Percentiles rank a stretch among this genome's conserved stretches.
These are phyloP conservation scores for Drosophila serrata DNA, from an alignment of 1,140 invertebrate genomes.

Conservation along the genomic window DNA sequence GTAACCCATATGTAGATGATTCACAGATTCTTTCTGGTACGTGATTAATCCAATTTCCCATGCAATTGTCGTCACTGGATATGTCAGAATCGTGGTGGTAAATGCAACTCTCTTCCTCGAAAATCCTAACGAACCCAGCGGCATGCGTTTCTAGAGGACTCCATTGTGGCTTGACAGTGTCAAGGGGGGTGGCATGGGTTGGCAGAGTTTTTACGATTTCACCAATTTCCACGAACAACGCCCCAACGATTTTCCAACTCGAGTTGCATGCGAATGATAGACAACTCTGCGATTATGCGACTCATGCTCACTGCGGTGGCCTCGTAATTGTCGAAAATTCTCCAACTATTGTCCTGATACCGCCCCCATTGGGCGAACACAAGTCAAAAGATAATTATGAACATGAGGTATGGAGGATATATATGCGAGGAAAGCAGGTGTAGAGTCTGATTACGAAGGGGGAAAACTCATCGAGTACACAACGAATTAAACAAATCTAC, in stretches of 20 bases:
- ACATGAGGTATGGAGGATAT: background rate
- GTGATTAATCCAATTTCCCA: constrained; percentile 75
- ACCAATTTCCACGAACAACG: constrained; percentile 12
- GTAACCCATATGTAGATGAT: background rate
- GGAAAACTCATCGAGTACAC: background rate
- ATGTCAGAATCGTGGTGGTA: constrained; percentile 20
- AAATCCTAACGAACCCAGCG: constrained; percentile 1
- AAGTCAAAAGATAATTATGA: constrained; percentile 54
- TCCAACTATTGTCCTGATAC: constrained; percentile 25
- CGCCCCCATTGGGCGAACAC: constrained; percentile 8
- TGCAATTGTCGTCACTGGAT: constrained; percentile 73
- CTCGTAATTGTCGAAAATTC: constrained; percentile 64
- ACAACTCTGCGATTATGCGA: constrained; percentile 32
- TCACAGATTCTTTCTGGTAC: constrained; percentile 45
- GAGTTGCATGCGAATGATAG: constrained; percentile 19
- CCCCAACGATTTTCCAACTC: constrained; percentile 30
- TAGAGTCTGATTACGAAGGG: constrained; percentile 8
- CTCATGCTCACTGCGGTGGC: constrained; percentile 53
- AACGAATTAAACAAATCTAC: constrained; percentile 26
- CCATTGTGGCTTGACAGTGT: constrained; percentile 65
- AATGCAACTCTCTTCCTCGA: background rate
- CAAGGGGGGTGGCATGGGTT: background rate
- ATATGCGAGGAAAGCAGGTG: constrained; percentile 28
- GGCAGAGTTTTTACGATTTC: constrained; percentile 28
- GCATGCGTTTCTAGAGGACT: constrained; percentile 44